Conservation (phyloP, 2,797 vertebrate genomes). For the Arctocebus calabarensis region DNA sequence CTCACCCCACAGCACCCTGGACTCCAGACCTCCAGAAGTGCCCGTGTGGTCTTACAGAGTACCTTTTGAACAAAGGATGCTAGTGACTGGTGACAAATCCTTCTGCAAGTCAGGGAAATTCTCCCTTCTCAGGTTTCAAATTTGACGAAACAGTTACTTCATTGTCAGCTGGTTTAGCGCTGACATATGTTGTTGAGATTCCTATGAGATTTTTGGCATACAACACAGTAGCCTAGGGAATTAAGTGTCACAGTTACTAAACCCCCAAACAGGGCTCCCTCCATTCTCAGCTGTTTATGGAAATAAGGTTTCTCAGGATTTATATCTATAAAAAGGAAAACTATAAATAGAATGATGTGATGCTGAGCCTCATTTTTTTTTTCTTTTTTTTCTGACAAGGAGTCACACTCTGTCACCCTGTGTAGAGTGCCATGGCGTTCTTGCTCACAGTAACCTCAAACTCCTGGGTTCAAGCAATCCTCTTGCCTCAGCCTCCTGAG, state of each 20-base stretch:
- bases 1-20: background rate
- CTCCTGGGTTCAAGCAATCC: no score
- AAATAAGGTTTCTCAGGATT: background rate
- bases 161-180: background rate
- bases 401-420: no score
- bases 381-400: no score
- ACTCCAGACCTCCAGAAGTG: no score
- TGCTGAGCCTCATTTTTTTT: no score
- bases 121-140: background rate
- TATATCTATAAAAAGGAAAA: background rate
- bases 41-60: no score
- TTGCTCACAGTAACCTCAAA: no score
- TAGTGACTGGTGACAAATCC: background rate
- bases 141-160: background rate
- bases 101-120: background rate
- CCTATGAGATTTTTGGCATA: background rate
- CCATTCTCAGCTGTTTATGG: background rate
- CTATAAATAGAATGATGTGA: background rate
- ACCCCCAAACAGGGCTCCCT: background rate
- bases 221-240: background rate
- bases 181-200: background rate
- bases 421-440: no score
- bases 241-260: background rate
- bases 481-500: no score
- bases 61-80: background rate